A percentile compares a stretch with the other conserved stretches of the same genome.
These are phyloP conservation scores for Zoroaster sp. DNA, from an alignment of 53 echinoderm and acorn worm species.

Conservation along the genomic window DNA sequence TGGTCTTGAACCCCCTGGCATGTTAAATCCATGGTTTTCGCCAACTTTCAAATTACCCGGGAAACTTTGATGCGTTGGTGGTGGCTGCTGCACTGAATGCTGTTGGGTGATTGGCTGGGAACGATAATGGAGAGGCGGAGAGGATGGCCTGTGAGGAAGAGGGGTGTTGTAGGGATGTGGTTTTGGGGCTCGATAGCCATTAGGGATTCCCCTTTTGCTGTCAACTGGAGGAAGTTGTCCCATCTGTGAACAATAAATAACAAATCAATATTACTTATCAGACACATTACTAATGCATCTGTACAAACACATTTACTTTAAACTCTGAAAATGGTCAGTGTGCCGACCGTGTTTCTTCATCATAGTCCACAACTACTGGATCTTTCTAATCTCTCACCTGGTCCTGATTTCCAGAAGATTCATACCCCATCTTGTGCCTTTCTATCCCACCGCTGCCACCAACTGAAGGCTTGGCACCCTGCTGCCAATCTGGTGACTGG, in stretches of 20 bases:
- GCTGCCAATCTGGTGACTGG: slow-evolving; percentile 45
- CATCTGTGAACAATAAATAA: background rate
- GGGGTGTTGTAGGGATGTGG: slow-evolving; percentile 17
- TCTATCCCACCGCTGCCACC: slow-evolving; percentile 40
- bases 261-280: too few species aligned
- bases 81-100: slow-evolving; percentile 38
- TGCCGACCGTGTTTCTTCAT: too few species aligned
- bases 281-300: background rate
- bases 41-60: slow-evolving; percentile 21
- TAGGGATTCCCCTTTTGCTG: slow-evolving; percentile 88
- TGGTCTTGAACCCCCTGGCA: slow-evolving; percentile 9
- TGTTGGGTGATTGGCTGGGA: slow-evolving; percentile 52
- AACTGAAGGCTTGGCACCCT: background rate
- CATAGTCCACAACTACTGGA: background rate
- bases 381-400: background rate
- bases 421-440: background rate
- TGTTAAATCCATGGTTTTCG: background rate
- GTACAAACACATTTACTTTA: background rate
- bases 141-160: slow-evolving; percentile 3
- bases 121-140: slow-evolving; percentile 54
- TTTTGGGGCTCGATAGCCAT: slow-evolving; percentile 71
- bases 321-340: too few species aligned
- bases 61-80: slow-evolving; percentile 63
- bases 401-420: slow-evolving; percentile 5
- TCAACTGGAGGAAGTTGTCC: slow-evolving; percentile 94